Base-by-base conservation (phyloP, 2,113 vertebrate genomes). In the zebrafish (Danio rerio) region DNA sequence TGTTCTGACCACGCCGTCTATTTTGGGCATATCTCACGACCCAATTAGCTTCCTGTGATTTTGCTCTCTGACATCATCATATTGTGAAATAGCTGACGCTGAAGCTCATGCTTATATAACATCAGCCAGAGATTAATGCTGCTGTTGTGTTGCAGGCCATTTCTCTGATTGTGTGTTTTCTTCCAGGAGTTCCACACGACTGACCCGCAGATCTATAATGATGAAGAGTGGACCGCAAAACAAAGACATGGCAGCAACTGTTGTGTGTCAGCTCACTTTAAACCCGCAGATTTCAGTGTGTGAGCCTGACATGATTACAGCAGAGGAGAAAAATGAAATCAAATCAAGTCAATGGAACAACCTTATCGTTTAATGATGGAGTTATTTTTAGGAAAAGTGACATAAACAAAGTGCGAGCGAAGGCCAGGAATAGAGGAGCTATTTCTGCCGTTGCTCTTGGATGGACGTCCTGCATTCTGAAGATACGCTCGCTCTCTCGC, bases 391-490 rank as follows among this genome's bases (percentile, higher is more conserved):
- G 89, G 90, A 93, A 94, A 93, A 93, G 94, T 92, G 18, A 72
- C 49, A 50, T 50, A 71, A 53, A 72, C 69, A 72, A 93, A 92
- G 86, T 84, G 78, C 63, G 55, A 5, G 62, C 79, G 86, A 70
- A 62, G 91, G 91, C 91, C 87, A 83, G 93, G 13, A 94, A 94
- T 94, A 95, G 93, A 87, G 86, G 80, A 85, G 88, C 91, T 94
- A 94, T 94, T 94, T 93, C 88, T 86, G 90, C 86, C 91, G 91
- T 93, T 94, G 92, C 90, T 92, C 86, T 94, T 93, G 93, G 93
- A 93, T 66, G 47, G 81, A 59, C 84, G 80, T 78, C 80, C 56
- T 80, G 56, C n/a, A 9, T 82, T 88, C 85, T 88, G 85, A 11
- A 18, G 56, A 16, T 53, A 87, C 83, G 86, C 80, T 56, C 31